Conservation (phyloP, 2,797 vertebrate genomes). For the Clangula hyemalis region DNA sequence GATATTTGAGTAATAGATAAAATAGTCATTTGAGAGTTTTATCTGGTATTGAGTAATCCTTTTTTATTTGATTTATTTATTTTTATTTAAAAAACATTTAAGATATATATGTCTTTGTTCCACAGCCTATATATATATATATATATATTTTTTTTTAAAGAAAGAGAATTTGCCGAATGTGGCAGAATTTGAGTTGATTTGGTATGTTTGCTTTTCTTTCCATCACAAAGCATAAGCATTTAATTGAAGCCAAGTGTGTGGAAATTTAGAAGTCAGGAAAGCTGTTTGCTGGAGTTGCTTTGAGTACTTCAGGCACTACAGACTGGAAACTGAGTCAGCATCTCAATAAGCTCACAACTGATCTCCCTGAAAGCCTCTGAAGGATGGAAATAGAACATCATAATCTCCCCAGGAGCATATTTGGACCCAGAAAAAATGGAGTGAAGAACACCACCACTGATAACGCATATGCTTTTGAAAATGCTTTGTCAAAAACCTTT, state of each 20-base stretch:
- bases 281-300: neutral
- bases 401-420: neutral
- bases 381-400: neutral
- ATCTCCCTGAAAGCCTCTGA: neutral
- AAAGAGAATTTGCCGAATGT: neutral
- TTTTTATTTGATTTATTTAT: neutral
- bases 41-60: neutral
- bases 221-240: neutral
- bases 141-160: neutral
- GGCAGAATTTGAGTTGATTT: neutral
- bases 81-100: neutral
- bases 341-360: neutral
- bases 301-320: neutral
- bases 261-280: neutral
- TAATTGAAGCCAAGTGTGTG: neutral
- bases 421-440: neutral
- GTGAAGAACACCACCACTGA: neutral
- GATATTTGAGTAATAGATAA: neutral
- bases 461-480: neutral
- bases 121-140: no score
- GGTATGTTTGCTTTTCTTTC: neutral
- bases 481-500: neutral
- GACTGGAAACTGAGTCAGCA: neutral
- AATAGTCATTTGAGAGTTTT: neutral
- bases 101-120: neutral